Conservation (phyloP, 1,140 invertebrate species). For the Ostrea edulis region DNA sequence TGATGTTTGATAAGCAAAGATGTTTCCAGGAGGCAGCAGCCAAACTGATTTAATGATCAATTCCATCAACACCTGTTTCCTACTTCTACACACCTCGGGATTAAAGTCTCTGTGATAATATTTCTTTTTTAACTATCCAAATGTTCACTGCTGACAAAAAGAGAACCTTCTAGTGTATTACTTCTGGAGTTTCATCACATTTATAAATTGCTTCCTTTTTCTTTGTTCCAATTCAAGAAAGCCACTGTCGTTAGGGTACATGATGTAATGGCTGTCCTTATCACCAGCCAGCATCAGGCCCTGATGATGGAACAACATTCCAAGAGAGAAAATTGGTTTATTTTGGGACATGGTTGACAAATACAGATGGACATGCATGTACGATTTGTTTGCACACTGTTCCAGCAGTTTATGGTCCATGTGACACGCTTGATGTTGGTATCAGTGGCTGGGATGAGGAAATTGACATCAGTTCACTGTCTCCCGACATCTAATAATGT, state of each 20-base stretch:
- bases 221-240: slow-evolving; percentile 9
- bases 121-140: slow-evolving; percentile 26
- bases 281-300: slow-evolving; percentile 21
- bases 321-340: not conserved
- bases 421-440: not conserved
- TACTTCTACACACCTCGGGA: slow-evolving; percentile 18
- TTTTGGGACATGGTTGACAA: slow-evolving; percentile 13
- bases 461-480: slow-evolving; percentile 31
- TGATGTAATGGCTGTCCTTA: slow-evolving; percentile 31
- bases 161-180: slow-evolving; percentile 16
- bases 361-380: slow-evolving; percentile 25
- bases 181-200: not conserved
- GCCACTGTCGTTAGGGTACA: not conserved
- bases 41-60: slow-evolving; percentile 31
- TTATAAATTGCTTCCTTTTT: not conserved
- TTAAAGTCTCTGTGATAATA: slow-evolving; percentile 30
- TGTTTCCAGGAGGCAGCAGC: slow-evolving; percentile 20
- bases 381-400: not conserved
- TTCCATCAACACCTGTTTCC: slow-evolving; percentile 30
- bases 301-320: slow-evolving; percentile 22
- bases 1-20: slow-evolving; percentile 32
- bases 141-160: slow-evolving; percentile 1
- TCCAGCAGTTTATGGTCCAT: not conserved
- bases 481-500: slow-evolving; percentile 24
- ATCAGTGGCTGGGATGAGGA: slow-evolving; percentile 6